phyloP scores from a whole-genome alignment of 35 echinoderm and acorn worm species.

The Apostichopus japonicus region DNA sequence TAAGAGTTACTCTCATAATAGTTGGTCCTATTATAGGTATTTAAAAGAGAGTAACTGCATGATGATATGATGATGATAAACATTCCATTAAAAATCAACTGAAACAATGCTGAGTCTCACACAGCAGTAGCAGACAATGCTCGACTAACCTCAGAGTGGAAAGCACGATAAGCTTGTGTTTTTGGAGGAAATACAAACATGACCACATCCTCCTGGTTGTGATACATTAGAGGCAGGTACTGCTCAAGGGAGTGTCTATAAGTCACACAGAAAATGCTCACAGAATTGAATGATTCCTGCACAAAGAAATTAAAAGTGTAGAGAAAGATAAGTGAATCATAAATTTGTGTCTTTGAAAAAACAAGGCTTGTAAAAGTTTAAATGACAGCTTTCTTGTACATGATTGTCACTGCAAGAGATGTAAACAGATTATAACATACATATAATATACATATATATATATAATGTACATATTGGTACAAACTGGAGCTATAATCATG shows the following conservation, averaged over 20 bases:
- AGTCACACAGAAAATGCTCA: conserved; percentile 72
- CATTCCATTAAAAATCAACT: no score
- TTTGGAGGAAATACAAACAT: conserved; percentile 89
- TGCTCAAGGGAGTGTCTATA: conserved; percentile 89
- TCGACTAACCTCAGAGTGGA: conserved; percentile 81
- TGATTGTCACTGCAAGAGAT: no score
- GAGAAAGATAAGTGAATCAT: neutral
- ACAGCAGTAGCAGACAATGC: no score
- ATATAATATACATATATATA: no score
- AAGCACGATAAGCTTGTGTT: conserved; percentile 69
- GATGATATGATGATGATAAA: no score
- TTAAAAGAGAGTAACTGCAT: no score
- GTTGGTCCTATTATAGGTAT: no score
- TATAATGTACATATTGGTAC: no score
- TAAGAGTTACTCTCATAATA: no score
- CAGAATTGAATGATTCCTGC: conserved; percentile 81
- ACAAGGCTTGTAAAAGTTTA: no score
- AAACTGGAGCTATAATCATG: no score
- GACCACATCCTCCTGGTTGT: conserved; percentile 71
- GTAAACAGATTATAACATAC: neutral
- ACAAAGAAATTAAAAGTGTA: conserved; percentile 18
- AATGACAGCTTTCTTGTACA: no score
- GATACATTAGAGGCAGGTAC: conserved; percentile 84
- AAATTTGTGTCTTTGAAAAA: neutral
- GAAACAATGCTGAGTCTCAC: neutral